phyloP scores from a whole-genome alignment of 2,888 invertebrate species.

The Chrysopilus asiliformis region DNA sequence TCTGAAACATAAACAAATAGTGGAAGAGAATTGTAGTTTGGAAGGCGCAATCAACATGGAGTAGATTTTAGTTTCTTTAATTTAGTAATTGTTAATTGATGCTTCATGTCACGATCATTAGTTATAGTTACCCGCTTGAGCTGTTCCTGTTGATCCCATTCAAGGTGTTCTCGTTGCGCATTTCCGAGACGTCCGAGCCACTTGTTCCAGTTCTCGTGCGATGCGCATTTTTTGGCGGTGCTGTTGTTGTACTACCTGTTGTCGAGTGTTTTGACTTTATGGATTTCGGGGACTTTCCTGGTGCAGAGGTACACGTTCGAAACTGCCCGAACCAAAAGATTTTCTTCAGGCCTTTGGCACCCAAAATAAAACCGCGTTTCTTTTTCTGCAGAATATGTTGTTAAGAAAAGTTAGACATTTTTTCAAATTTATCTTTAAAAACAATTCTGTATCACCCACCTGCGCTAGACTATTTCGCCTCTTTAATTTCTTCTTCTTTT shows the following conservation, averaged over 20 bases:
- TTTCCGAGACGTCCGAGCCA: conserved; percentile 49
- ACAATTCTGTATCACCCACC: conserved; percentile 19
- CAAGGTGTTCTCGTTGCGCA: conserved; percentile 42
- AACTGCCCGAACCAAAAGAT: conserved; percentile 44
- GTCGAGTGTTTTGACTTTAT: conserved; percentile 10
- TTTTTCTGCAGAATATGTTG: conserved; percentile 36
- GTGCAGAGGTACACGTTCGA: too few relatives aligned
- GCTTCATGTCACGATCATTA: too few relatives aligned
- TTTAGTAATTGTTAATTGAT: too few relatives aligned
- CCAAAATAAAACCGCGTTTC: conserved; percentile 45
- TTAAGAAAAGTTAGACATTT: neutral
- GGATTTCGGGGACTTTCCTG: conserved; percentile 20
- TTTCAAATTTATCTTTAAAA: neutral
- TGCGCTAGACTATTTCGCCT: conserved; percentile 41
- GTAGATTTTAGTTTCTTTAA: too few relatives aligned
- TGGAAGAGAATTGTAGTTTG: too few relatives aligned
- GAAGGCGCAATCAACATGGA: too few relatives aligned
- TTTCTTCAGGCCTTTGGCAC: conserved; percentile 46
- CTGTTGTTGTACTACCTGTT: conserved; percentile 10
- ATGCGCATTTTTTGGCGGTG: conserved; percentile 33
- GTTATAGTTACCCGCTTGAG: conserved; percentile 47
- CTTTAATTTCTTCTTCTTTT: conserved; percentile 55
- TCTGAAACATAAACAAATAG: too few relatives aligned
- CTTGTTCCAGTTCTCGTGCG: conserved; percentile 46
- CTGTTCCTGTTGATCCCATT: conserved; percentile 49